phyloP scores from a whole-genome alignment of 2,797 vertebrate genomes.

The Falco berigora region DNA sequence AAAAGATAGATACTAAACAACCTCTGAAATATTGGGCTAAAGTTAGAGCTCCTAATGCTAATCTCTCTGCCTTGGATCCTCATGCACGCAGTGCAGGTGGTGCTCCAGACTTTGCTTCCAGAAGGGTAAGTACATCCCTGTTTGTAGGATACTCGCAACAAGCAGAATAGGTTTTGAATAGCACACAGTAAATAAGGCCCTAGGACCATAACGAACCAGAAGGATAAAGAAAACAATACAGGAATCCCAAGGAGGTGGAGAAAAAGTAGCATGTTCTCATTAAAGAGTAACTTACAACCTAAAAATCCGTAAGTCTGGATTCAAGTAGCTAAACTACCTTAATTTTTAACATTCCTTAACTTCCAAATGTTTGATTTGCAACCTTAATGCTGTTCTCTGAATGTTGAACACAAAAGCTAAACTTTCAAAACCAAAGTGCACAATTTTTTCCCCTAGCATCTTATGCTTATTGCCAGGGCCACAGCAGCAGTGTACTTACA shows the following conservation, averaged over 20 bases:
- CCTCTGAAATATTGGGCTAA: not conserved
- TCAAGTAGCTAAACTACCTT: not conserved
- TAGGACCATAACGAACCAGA: not conserved
- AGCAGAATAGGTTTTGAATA: not conserved
- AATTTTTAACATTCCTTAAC: not conserved
- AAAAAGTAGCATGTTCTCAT: not conserved
- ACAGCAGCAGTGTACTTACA: not conserved
- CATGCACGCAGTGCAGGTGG: not conserved
- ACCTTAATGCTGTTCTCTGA: not conserved
- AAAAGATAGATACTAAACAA: not conserved
- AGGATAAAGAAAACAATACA: not conserved
- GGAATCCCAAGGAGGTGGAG: not conserved
- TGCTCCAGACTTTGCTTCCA: not conserved
- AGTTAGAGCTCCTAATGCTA: not conserved
- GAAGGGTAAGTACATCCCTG: not conserved
- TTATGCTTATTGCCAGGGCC: rapidly evolving
- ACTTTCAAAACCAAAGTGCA: not conserved
- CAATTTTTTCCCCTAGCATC: not conserved
- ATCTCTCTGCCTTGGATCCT: not conserved
- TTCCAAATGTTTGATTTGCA: not conserved
- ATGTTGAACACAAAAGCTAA: not conserved
- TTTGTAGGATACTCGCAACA: not conserved
- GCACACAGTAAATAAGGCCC: not conserved
- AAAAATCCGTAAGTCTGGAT: not conserved
- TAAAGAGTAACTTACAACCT: not conserved